phyloP scores from a whole-genome alignment of 2,888 invertebrate species.

The Trypoxylon attenuatum region DNA sequence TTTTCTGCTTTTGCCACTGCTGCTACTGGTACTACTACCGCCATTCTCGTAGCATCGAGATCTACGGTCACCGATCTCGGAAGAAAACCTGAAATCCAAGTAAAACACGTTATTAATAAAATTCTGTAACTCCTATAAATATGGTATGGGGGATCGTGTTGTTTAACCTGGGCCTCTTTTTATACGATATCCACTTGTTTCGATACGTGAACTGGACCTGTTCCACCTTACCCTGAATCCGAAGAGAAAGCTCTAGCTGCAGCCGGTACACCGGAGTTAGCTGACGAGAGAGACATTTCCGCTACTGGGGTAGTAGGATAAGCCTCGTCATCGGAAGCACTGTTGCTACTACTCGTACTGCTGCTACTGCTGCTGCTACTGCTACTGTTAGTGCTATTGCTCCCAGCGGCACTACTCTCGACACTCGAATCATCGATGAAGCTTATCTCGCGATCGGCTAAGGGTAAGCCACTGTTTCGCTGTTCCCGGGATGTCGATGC shows the following conservation, averaged over 20 bases:
- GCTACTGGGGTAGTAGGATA: slow-evolving; percentile 76
- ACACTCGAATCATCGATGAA: slow-evolving; percentile 70
- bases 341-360: slow-evolving; percentile 52
- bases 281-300: slow-evolving; percentile 72
- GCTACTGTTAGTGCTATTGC: slow-evolving; percentile 38
- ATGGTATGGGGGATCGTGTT: no score
- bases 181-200: no score
- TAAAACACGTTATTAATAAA: no score
- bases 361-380: slow-evolving; percentile 40
- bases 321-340: slow-evolving; percentile 69
- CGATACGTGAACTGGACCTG: no score
- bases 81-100: slow-evolving; percentile 66
- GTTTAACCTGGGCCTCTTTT: no score
- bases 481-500: slow-evolving; percentile 37
- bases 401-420: slow-evolving; percentile 42
- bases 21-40: slow-evolving; percentile 67
- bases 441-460: slow-evolving; percentile 65
- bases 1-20: slow-evolving; percentile 53
- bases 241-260: slow-evolving; percentile 71
- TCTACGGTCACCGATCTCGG: slow-evolving; percentile 71
- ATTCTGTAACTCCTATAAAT: no score
- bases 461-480: slow-evolving; percentile 66
- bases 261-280: slow-evolving; percentile 63
- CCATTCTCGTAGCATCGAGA: slow-evolving; percentile 69
- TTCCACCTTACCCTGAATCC: slow-evolving; percentile 67